phyloP scores from a whole-genome alignment of 2,888 invertebrate species.

The Meiosimyza platycephala region DNA sequence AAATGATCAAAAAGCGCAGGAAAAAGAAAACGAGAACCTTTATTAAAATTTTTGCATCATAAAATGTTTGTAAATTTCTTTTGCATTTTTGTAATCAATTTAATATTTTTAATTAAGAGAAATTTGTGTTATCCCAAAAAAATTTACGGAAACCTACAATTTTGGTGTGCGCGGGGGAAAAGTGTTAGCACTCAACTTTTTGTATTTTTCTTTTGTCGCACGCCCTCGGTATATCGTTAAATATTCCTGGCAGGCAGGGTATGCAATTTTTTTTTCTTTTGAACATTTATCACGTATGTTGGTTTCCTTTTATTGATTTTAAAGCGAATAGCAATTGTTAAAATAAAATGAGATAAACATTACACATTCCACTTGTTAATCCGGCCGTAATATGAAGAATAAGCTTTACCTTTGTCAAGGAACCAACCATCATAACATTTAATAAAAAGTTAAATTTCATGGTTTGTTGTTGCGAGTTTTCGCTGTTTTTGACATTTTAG shows the following conservation, averaged over 20 bases:
- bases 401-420: too few relatives aligned
- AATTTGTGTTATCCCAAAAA: too few relatives aligned
- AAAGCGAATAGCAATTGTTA: not conserved
- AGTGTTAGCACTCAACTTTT: not conserved
- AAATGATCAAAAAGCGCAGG: conserved; percentile 24
- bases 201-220: conserved; percentile 4
- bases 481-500: conserved; percentile 26
- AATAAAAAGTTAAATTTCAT: not conserved
- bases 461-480: not conserved
- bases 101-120: too few relatives aligned
- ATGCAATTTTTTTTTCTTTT: not conserved
- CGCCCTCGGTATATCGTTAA: conserved; percentile 7
- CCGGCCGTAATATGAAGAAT: too few relatives aligned
- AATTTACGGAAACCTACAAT: too few relatives aligned
- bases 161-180: not conserved
- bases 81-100: not conserved
- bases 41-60: conserved; percentile 20
- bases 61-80: conserved; percentile 23
- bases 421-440: too few relatives aligned
- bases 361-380: not conserved
- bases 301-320: not conserved
- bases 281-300: not conserved
- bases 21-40: not conserved
- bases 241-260: conserved; percentile 24
- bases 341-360: conserved; percentile 1